Percentiles rank a stretch among this genome's conserved stretches.
phyloP scores from a whole-genome alignment of 2,113 vertebrate genomes.

The Probosciger aterrimus region DNA sequence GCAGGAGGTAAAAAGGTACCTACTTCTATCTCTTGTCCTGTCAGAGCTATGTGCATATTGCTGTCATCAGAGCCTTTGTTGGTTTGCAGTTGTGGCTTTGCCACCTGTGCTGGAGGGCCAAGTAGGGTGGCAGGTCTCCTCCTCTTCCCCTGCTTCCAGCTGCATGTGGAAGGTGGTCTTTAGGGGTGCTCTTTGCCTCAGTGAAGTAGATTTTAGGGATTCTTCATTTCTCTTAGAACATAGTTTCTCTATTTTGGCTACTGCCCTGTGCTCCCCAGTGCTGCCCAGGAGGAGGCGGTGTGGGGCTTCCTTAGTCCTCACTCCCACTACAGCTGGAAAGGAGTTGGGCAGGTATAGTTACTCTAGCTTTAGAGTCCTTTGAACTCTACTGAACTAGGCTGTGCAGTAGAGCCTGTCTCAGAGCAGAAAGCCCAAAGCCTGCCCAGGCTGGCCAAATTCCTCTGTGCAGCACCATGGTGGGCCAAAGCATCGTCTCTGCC shows the following conservation, averaged over 20 bases:
- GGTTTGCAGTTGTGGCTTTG: not conserved
- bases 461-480: accelerated
- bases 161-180: not conserved
- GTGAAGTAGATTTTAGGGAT: not conserved
- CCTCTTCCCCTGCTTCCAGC: not conserved
- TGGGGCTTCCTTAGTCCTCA: not conserved
- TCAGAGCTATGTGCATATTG: not conserved
- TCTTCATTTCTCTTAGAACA: not conserved
- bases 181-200: not conserved
- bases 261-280: not conserved
- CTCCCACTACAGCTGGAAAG: not conserved
- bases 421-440: not conserved
- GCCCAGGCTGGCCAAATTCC: not conserved
- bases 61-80: not conserved
- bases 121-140: not conserved
- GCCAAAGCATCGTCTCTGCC: not conserved
- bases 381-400: not conserved
- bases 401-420: not conserved
- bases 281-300: not conserved
- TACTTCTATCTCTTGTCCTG: not conserved
- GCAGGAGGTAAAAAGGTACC: not conserved
- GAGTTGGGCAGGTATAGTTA: not conserved
- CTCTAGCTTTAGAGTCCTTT: not conserved
- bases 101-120: not conserved
- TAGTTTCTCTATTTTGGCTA: not conserved